Base-by-base conservation (phyloP, 2,797 vertebrate species). In the Heliangelus exortis region DNA sequence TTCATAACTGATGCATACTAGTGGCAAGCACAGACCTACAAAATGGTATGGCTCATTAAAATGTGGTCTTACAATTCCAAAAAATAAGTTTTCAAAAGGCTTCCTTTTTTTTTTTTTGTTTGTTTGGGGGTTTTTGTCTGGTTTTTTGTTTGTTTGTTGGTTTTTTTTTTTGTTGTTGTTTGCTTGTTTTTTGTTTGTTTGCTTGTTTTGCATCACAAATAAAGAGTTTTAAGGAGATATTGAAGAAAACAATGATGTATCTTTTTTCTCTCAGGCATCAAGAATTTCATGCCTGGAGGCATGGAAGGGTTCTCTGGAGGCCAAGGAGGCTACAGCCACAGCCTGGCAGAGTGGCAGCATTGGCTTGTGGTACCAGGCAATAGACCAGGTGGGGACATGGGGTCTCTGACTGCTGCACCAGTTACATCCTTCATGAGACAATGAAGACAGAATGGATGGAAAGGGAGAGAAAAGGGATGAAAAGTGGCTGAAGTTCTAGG, bases 301-400 rank as follows among this genome's bases (percentile, higher is more conserved):
- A 7, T 4, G 10, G 29, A 74, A 50, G 6, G 9, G 12, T 77
- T 55, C 43, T 63, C 22, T 53, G 48, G 31, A 72, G 22, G 29
- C 28, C 61, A 75, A 50, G 29, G 33, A 72, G 14, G 9, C 11
- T 31, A 16, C 20, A 55, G 20, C 7, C 11, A 23, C 9, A 59
- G 41, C 6, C 13, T 43, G 45, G 28, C 9, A 31, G n/a, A 22
- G 8, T 31, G 47, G 57, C 15, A 59, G 12, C 0, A 0, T 28
- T 0, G 3, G 23, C 7, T 58, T 0, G 0, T 57, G 33, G 23
- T 8, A 23, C 1, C 12, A 43, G 33, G 5, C 10, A 47, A 80
- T 2, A 58, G 23, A 51, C 4, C 9, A 43, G 22, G 19, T 7
- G 15, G 15, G 4, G 3, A 41, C 9, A 8, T n/a, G 19, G 57